phyloP scores from a whole-genome alignment of 2,888 invertebrate species.

The Leucozona laternaria region DNA sequence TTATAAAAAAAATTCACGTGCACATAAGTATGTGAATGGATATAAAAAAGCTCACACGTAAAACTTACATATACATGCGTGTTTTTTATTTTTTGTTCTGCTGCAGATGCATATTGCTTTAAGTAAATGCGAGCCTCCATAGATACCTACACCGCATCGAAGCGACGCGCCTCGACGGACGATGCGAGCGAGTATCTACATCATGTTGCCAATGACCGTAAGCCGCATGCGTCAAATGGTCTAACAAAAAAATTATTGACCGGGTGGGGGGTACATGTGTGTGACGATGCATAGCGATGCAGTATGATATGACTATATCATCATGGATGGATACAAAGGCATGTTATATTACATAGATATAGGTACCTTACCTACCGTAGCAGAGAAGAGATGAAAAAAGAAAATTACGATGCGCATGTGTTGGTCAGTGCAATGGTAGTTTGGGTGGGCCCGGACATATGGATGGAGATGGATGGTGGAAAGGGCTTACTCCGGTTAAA shows the following conservation, averaged over 20 bases:
- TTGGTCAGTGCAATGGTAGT: constrained; percentile 30
- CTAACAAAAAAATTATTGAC: constrained; percentile 73
- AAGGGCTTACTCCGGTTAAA: constrained; percentile 11
- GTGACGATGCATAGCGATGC: constrained; percentile 65
- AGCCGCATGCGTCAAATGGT: constrained; percentile 71
- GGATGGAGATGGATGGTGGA: constrained; percentile 6
- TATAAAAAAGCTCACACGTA: constrained; percentile 55
- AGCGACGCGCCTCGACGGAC: not conserved
- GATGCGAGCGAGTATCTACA: constrained; percentile 29
- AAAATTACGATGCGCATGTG: constrained; percentile 60
- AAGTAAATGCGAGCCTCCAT: constrained; percentile 25
- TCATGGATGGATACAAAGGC: constrained; percentile 28
- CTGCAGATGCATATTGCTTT: constrained; percentile 24
- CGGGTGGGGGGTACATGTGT: constrained; percentile 40
- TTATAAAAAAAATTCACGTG: constrained; percentile 44
- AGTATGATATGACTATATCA: constrained; percentile 24
- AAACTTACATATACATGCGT: constrained; percentile 14
- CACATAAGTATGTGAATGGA: constrained; percentile 1
- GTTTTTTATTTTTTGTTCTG: constrained; percentile 15
- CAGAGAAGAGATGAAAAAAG: constrained; percentile 22
- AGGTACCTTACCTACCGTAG: too few species aligned
- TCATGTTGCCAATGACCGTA: constrained; percentile 66
- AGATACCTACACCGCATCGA: not conserved
- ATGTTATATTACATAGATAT: constrained; percentile 8
- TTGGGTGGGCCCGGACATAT: not conserved